These are phyloP conservation scores for Apodemia zela DNA, from an alignment of 2,888 invertebrate species.

Conservation along the genomic window DNA sequence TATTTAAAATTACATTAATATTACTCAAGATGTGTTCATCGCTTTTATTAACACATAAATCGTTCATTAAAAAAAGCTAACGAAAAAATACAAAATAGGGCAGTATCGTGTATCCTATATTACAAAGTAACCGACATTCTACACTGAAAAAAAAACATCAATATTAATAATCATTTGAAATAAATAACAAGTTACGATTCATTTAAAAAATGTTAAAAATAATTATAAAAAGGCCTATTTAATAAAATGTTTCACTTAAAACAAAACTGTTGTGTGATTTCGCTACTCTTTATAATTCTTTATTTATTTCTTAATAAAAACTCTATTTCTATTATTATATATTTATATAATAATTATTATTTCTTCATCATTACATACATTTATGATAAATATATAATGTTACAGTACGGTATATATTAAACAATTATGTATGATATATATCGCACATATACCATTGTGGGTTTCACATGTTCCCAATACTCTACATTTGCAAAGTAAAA, in stretches of 20 bases:
- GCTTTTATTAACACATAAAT: slow-evolving; percentile 38
- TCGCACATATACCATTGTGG: slow-evolving; percentile 34
- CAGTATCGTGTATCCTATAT: slow-evolving; percentile 74
- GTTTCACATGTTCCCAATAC: slow-evolving; percentile 41
- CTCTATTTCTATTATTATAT: slow-evolving; percentile 78
- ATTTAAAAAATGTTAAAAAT: slow-evolving; percentile 72
- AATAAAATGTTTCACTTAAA: slow-evolving; percentile 54
- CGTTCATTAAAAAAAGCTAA: slow-evolving; percentile 44
- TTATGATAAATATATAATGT: slow-evolving; percentile 59
- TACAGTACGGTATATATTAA: slow-evolving; percentile 35
- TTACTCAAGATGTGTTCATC: slow-evolving; percentile 32
- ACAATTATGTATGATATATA: slow-evolving; percentile 31
- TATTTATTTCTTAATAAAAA: slow-evolving; percentile 79
- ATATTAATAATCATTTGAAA: slow-evolving; percentile 79
- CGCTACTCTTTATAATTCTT: slow-evolving; percentile 68
- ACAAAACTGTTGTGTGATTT: slow-evolving; percentile 66
- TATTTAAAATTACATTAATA: slow-evolving; percentile 44
- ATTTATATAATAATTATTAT: slow-evolving; percentile 76
- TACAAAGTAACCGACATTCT: slow-evolving; percentile 71
- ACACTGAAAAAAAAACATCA: slow-evolving; percentile 71
- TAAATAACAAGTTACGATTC: slow-evolving; percentile 78
- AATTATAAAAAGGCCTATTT: slow-evolving; percentile 61
- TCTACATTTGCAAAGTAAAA: slow-evolving; percentile 39
- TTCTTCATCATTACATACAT: slow-evolving; percentile 74
- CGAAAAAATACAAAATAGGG: slow-evolving; percentile 62